Evolutionary conservation across 2,113 vertebrate genomes (phyloP), one percentile per base, ranked within the genome.

Genomic region (Falco punctatus): DNA sequence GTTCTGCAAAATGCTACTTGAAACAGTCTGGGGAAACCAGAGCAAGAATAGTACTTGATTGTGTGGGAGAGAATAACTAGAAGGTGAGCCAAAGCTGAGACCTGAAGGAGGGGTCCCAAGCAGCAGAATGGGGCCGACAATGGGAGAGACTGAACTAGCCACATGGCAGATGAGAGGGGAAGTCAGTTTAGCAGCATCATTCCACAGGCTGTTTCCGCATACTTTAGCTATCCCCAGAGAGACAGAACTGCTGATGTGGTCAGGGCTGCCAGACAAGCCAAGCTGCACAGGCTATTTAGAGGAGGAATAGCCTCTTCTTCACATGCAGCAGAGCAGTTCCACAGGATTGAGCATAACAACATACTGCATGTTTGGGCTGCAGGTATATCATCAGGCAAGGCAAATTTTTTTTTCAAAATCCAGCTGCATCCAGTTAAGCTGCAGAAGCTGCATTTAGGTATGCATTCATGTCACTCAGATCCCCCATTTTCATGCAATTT

Each of bases 361-460:
- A 0, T 32, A 26, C 55, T 54, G 61, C 0, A 0, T 1, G 1
- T 51, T 83, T 1, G 0, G 0, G 30, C 51, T 33, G 51, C 38
- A 82, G 52, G 20, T 9, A 73, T 16, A 38, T 20, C 71, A 67
- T 20, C 65, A 67, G 16, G 74, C 30, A 49, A 71, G 44, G 70
- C 52, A 73, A 65, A 13, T 1, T 23, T 11, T 54, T 22, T 22
- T 66, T 71, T 32, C 62, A 14, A 88, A 83, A 66, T 28, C n/a
- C 46, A 35, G 10, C 73, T 75, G 48, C 28, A 28, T 16, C 14
- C 67, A 83, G 66, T 66, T 61, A 51, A 80, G 13, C 49, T 87
- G 46, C 24, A 80, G 67, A 84, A 82, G 44, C 21, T 64, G 20
- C 1, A 2, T 78, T 82, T 92, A 20, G 3, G 11, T 44, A 38